Percentiles rank a stretch among this genome's conserved stretches.
These are phyloP conservation scores for Periophthalmus magnuspinnatus DNA, from an alignment of 2,797 vertebrate species.

Conservation along the genomic window DNA sequence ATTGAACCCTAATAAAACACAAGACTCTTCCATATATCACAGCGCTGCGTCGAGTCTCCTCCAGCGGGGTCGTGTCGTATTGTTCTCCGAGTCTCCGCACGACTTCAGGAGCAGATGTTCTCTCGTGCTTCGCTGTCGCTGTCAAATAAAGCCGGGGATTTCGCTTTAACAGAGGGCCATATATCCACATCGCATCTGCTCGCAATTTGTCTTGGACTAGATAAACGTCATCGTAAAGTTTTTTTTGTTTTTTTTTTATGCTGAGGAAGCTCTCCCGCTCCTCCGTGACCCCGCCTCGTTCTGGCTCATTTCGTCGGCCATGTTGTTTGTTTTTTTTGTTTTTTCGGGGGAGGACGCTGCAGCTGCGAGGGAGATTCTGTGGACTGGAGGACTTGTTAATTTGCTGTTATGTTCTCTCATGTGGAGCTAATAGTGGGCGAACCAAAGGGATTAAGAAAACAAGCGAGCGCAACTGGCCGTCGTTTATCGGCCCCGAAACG, in stretches of 20 bases:
- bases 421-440: slow-evolving; percentile 51
- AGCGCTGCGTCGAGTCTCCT: background rate
- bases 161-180: slow-evolving; percentile 18
- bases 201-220: slow-evolving; percentile 54
- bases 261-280: slow-evolving; percentile 67
- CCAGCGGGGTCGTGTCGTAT: background rate
- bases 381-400: slow-evolving; percentile 55
- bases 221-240: slow-evolving; percentile 42
- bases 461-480: slow-evolving; percentile 8
- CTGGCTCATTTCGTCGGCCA: slow-evolving; percentile 72
- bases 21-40: background rate
- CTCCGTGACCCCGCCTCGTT: slow-evolving; percentile 66
- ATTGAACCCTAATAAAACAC: background rate
- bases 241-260: slow-evolving; percentile 44
- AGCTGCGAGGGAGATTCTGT: slow-evolving; percentile 66
- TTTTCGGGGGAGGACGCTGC: slow-evolving; percentile 44
- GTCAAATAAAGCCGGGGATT: slow-evolving; percentile 11
- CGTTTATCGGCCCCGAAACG: background rate
- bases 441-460: slow-evolving; percentile 36
- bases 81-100: slow-evolving; percentile 3
- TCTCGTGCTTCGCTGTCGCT: slow-evolving; percentile 6
- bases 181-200: slow-evolving; percentile 50
- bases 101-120: slow-evolving; percentile 37
- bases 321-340: slow-evolving; percentile 58
- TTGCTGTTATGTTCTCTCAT: slow-evolving; percentile 55